Conservation (phyloP, 2,888 invertebrate species). For the Phanerotoma sp. region DNA sequence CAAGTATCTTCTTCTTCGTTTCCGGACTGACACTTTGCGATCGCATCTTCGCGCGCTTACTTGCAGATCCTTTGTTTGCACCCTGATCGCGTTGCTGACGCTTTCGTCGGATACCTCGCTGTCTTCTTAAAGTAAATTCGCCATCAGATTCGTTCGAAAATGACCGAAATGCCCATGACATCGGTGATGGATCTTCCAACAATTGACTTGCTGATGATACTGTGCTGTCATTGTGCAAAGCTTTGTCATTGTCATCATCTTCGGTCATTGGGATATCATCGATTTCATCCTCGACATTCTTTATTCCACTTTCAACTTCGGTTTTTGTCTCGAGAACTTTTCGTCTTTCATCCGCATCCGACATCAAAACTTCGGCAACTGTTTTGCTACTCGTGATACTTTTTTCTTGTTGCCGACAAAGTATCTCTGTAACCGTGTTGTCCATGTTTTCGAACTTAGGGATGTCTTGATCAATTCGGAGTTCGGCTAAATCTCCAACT, state of each 20-base stretch:
- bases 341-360: constrained; percentile 45
- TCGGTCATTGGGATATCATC: constrained; percentile 40
- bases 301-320: neutral
- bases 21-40: constrained; percentile 40
- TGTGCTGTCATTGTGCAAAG: constrained; percentile 51
- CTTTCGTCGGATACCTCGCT: constrained; percentile 53
- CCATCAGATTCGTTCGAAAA: constrained; percentile 48
- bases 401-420: constrained; percentile 35
- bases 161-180: constrained; percentile 52
- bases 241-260: constrained; percentile 32
- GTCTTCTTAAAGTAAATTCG: constrained; percentile 51
- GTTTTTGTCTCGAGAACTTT: neutral
- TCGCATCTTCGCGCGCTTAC: constrained; percentile 41
- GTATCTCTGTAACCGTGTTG: constrained; percentile 48
- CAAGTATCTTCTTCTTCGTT: constrained; percentile 31
- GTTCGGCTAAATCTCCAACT: constrained; percentile 44
- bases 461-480: constrained; percentile 50
- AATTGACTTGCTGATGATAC: constrained; percentile 55
- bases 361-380: constrained; percentile 50
- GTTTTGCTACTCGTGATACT: constrained; percentile 37
- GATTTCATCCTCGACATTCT: constrained; percentile 12
- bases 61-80: constrained; percentile 35
- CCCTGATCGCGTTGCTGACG: constrained; percentile 38
- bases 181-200: constrained; percentile 53
- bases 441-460: constrained; percentile 50